Evolutionary conservation across 2,888 invertebrate genomes (phyloP), one percentile per base, ranked within the genome.

Genomic region (Drosophila birchii): DNA sequence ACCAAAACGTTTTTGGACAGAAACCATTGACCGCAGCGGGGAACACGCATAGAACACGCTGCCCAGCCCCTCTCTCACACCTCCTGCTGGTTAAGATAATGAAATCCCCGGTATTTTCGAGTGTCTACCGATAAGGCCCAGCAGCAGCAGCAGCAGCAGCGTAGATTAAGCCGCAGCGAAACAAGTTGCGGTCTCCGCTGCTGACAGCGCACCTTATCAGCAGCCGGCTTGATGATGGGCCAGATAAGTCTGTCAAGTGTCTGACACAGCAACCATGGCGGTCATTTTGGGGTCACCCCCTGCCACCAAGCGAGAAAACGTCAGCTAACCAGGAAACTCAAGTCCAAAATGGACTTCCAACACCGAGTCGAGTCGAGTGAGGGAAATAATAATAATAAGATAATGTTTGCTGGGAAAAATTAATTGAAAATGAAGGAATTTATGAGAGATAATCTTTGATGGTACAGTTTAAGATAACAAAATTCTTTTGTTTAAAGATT

Each of bases 201-300:
- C 64, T 66, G 66, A 64, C 66, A 49, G 56, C 47, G 45, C 47
- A 57, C 49, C 56, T 72, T 72, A 72, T 72, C 72, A 72, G 7
- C 44, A 9, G 16, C 77, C 73, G 70, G 74, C 75, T 69, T 71
- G 78, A 81, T 77, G 70, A 64, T 61, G 62, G 64, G 68, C 76
- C 43, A 53, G 73, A 73, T 73, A 73, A 64, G 75, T 47, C 57
- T 45, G 47, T 66, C 61, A 55, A 77, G 64, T 75, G 58, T 61
- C 61, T 75, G 60, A 55, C 60, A 41, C 59, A 56, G 73, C 44
- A 61, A 44, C 29, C 68, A 49, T 79, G 78, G 53, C 83, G 83
- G 83, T 82, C 83, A 80, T 76, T 79, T 85, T 62, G 80, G 76
- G 80, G 81, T 85, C 81, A 69, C 68, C 58, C 45, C 32, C 45